Base-by-base conservation (phyloP, 2,797 vertebrate species). In the Saxicola maurus region DNA sequence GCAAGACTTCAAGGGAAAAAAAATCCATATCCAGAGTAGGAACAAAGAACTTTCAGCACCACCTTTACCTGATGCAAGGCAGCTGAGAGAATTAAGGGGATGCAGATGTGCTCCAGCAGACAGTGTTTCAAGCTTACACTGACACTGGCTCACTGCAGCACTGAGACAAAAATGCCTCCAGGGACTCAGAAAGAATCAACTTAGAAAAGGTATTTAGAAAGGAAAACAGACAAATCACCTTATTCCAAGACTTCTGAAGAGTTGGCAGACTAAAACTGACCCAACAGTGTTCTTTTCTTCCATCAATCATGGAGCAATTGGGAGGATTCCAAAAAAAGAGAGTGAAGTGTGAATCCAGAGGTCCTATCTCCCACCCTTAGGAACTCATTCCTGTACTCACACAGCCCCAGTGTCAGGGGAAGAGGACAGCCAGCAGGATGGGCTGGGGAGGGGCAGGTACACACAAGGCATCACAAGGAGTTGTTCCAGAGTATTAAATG, bases 21-120 rank as follows among this genome's bases (percentile, higher is more conserved):
- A 48, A 33, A 35, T 35, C 25, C 12, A 14, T 9, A 66, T 72
- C 66, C 35, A 73, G 71, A 76, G 30, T 5, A 79, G 30, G 71
- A 82, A 86, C 35, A 77, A 93, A 85, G 65, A 81, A 78, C 37
- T 55, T 77, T 25, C 13, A 87, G 56, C n/a, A 82, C 42, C 42
- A 68, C 51, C 45, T 72, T 62, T 69, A 75, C 43, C 10, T 6
- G 10, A 7, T 6, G 28, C 27, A 89, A 74, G 43, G 9, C 62
- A 68, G 65, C 1, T 82, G 28, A 65, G 42, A 73, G 87, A 75
- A 55, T 20, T 9, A 33, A 78, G 23, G 56, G 56, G 51, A 61
- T 6, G 17, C 64, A 86, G 65, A 43, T 24, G 40, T 33, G 66
- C 40, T 59, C 42, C 72, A 68, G 33, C 2, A 77, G 69, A 66